Base-by-base conservation (phyloP, 35 echinoderm and acorn worm species). In the Apostichopus californicus region DNA sequence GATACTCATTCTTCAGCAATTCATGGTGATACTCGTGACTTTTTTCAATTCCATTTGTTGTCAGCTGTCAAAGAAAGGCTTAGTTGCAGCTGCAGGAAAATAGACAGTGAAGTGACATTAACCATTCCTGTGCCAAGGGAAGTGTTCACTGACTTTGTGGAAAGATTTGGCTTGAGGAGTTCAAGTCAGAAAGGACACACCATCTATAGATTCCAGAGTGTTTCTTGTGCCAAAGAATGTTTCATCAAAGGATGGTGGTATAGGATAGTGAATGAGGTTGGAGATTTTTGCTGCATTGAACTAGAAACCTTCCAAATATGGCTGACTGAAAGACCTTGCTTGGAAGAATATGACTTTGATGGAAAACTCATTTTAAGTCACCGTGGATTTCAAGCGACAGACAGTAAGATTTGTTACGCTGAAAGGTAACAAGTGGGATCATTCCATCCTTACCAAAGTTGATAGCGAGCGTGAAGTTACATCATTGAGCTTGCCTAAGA, bases 281-380 rank as follows among this genome's bases (percentile, higher is more conserved):
- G 77, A 10, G 77, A 79, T 22, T 79, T 79, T 78, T 78, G n/a
- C 21, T 78, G 8, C 26, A 78, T 78, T 52, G 77, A 79, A 25
- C 21, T 79, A 7, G 77, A 79, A 22, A 25, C 34, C 77, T 68
- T 68, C 18, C 63, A 68, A 68, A 68, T 68, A 4, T 68, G 64
- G 63, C 15, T 12, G 3, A 68, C 13, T 4, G 77, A 24, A 52
- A 79, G 77, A 52, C 77, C 13, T 79, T 79, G 77, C 34, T 22
- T 79, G 20, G 77, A 79, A 79, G 77, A 79, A 52, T 79, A n/a
- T 52, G 34, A 22, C 23, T 22, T 21, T 22, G 77, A 79, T 46
- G 77, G 77, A 52, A 79, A 79, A 22, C 10, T 25, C 0, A 22
- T 18, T 5, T 52, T 79, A 25, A 22, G 34, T 22, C 77, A 79